Base-by-base conservation (phyloP, 2,797 vertebrate genomes). In the Fringilla coelebs region DNA sequence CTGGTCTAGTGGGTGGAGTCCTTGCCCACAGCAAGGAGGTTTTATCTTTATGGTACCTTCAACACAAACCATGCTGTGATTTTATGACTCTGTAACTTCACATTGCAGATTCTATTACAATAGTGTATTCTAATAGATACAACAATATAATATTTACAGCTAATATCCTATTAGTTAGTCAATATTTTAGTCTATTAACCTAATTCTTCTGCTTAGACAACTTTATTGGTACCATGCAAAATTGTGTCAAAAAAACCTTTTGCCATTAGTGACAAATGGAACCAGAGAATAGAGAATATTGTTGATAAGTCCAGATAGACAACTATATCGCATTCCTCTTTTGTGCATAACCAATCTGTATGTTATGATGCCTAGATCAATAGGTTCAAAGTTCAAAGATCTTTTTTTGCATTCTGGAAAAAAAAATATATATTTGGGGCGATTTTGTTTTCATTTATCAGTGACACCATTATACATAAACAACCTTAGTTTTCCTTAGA, bases 401-500 rank as follows among this genome's bases (percentile, higher is more conserved):
- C 14, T 52, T 36, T 14, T 80, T 73, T 63, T 55, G 11, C 8
- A 49, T 40, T 31, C 8, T 55, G 26, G 29, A 81, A 72, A 4
- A 41, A 34, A 52, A 2, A 12, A 8, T 11, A 38, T 38, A 14
- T 54, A 43, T 74, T 71, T n/a, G 11, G 1, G 0, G 0, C 19
- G 12, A 17, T 72, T 68, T 18, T 24, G 4, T 38, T 91, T 78
- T 87, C 43, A 29, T 73, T 83, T 85, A 43, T 40, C n/a, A 70
- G 1, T 26, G 6, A 31, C 10, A 58, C 1, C 2, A 2, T 58
- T 83, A 26, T 78, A 51, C 4, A 26, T 45, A 40, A 49, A 54
- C 10, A 87, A 12, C 7, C 14, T 17, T 46, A 48, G 22, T 40
- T 40, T 70, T 80, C 43, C 29, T 6, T 48, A 63, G 29, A 49